Evolutionary conservation across 2,888 invertebrate genomes (phyloP).

Genomic region (Hydriomena furcata): DNA sequence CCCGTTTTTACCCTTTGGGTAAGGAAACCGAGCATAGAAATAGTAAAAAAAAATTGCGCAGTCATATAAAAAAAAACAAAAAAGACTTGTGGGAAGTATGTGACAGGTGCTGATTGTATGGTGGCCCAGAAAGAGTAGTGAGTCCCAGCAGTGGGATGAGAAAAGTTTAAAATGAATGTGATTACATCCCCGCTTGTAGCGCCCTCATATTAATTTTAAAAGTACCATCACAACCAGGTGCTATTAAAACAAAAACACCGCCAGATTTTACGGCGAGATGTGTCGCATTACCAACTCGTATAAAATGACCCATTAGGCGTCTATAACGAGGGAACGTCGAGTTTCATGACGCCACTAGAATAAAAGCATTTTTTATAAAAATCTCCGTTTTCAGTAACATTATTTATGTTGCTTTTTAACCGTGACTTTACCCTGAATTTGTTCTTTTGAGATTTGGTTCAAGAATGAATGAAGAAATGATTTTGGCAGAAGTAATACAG

Average conservation of each 20-base stretch:
- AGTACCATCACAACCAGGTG: constrained; percentile 23
- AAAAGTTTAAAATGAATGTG: too few relatives aligned
- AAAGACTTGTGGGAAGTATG: too few relatives aligned
- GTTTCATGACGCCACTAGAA: constrained; percentile 33
- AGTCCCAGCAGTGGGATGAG: too few relatives aligned
- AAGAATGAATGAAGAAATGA: too few relatives aligned
- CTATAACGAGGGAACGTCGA: constrained; percentile 44
- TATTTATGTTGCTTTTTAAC: constrained; percentile 4
- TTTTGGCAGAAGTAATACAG: too few relatives aligned
- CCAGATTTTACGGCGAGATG: constrained; percentile 42
- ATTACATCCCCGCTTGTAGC: not conserved
- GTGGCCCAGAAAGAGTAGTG: too few relatives aligned
- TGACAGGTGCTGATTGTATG: too few relatives aligned
- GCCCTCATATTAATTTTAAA: constrained; percentile 2
- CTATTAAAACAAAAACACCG: constrained; percentile 55
- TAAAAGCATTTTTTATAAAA: constrained; percentile 19
- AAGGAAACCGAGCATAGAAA: too few relatives aligned
- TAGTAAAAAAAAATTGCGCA: too few relatives aligned
- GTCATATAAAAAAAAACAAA: too few relatives aligned
- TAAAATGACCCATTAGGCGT: constrained; percentile 58
- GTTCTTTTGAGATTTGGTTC: too few relatives aligned
- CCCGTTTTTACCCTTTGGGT: too few relatives aligned
- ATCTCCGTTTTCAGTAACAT: constrained; percentile 4
- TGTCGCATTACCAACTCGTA: constrained; percentile 50
- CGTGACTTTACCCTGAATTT: not conserved